Evolutionary conservation across 2,797 vertebrate species (phyloP), one percentile per base, ranked within the genome.

Genomic region (Naso thynnoides): DNA sequence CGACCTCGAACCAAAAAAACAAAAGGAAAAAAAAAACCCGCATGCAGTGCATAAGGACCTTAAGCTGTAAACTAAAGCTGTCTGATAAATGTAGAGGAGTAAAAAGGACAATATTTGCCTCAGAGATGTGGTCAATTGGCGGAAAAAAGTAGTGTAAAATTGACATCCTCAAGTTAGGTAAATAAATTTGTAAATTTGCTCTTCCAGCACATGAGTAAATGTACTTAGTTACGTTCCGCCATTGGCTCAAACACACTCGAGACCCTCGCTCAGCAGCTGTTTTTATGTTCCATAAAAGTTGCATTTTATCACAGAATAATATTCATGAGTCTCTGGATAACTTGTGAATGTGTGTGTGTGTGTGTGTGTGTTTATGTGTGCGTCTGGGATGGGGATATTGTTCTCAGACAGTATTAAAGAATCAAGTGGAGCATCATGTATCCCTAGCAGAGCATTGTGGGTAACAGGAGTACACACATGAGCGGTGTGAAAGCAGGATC

Each of bases 381-480:
- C 36, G 33, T 68, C 16, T 15, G 10, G 14, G 45, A 38, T 67
- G 18, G 3, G 45, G 45, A 3, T 53, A 1, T 44, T 36, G 16
- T 41, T 78, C 26, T 42, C 74, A 39, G 19, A 27, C 52, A 67
- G 26, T 23, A 21, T 26, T 39, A 33, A 42, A 57, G 14, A 69
- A 47, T 66, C 24, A 48, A 49, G 31, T 41, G n/a, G 21, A 41
- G 62, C 48, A 27, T 62, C 36, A n/a, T 45, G 36, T 70, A 24
- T 78, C 26, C 21, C 6, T 57, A 67, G 49, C 24, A 15, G 73
- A 49, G 45, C 33, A 26, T 38, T 39, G 23, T 75, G 24, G 58
- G 72, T 69, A 72, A 71, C 45, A 70, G 61, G 38, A 59, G 70
- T 23, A 63, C 65, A 63, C 58, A 36, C 36, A 36, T 10, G 23